Evolutionary conservation across 2,888 invertebrate species (phyloP), one percentile per base, ranked within the genome.

Genomic region (Isoperla grammatica): DNA sequence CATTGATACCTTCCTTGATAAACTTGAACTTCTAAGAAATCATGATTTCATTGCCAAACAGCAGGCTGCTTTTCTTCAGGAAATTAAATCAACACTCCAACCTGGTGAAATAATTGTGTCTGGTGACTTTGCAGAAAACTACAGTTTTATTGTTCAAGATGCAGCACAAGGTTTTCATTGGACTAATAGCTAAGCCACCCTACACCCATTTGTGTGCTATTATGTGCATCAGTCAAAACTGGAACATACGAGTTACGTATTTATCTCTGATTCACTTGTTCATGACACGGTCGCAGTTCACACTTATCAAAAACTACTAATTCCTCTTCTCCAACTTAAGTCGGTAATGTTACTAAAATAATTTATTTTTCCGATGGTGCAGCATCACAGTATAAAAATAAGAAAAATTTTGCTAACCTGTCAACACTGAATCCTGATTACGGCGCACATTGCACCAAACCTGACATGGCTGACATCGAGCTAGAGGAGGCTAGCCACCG

Each of bases 221-320:
- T 62, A 59, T 43, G 57, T 19, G 13, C 8, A 37, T 22, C 48
- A 48, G 22, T 15, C 37, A 12, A 55, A 60, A 43, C 39, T 64
- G 35, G 5, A 39, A 42, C 63, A 58, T 53, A 17, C 46, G n/a
- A 65, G 61, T 39, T 62, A 59, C 19, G 42, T 64, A 11, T 40
- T 63, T 22, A 65, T 65, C 56, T 65, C 65, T 13, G 59, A 65
- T 35, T 57, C 61, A n/a, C 40, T 63, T 6, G 57, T 40, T 13
- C 65, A 63, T 42, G 54, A 64, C 48, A 22, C 48, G 15, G n/a
- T n/a, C n/a, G 23, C 23, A 8, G 48, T 20, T 8, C 22, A 48
- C 15, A 6, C 20, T 6, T 46, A 19, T n/a, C 46, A 46, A 19
- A 61, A 64, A 64, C 63, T 64, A 42, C 63, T 61, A 42, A 39